Conservation (phyloP, 2,888 invertebrate genomes). For the Tyria jacobaeae region DNA sequence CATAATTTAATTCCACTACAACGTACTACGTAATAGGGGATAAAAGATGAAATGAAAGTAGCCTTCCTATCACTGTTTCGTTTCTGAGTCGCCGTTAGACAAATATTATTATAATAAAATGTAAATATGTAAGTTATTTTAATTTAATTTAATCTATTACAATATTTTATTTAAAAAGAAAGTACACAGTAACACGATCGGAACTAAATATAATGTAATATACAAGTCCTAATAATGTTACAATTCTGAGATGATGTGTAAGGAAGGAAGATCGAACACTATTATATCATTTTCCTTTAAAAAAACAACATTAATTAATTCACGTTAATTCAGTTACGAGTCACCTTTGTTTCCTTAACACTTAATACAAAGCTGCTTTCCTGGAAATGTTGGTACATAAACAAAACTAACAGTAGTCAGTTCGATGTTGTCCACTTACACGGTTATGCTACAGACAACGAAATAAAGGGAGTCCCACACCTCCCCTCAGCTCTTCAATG, state of each 20-base stretch:
- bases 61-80: too few species aligned
- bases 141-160: too few species aligned
- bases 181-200: too few species aligned
- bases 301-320: slow-evolving; percentile 9
- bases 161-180: too few species aligned
- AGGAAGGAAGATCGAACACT: slow-evolving; percentile 5
- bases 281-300: slow-evolving; percentile 1
- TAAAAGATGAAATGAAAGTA: too few species aligned
- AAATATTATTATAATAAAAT: too few species aligned
- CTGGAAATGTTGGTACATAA: slow-evolving; percentile 15
- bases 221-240: background rate
- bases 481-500: slow-evolving; percentile 79
- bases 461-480: slow-evolving; percentile 71
- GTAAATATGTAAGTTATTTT: too few species aligned
- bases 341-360: slow-evolving; percentile 31
- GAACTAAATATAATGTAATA: too few species aligned
- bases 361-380: slow-evolving; percentile 13
- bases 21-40: too few species aligned
- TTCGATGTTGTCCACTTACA: slow-evolving; percentile 38
- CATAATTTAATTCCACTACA: too few species aligned
- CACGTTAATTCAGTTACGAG: slow-evolving; percentile 3
- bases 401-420: slow-evolving; percentile 17
- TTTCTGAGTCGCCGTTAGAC: too few species aligned
- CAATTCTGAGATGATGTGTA: background rate
- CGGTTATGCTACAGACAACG: slow-evolving; percentile 55